Base-by-base conservation (phyloP, 2,888 invertebrate species). In the Glyphotaelius pellucidus region DNA sequence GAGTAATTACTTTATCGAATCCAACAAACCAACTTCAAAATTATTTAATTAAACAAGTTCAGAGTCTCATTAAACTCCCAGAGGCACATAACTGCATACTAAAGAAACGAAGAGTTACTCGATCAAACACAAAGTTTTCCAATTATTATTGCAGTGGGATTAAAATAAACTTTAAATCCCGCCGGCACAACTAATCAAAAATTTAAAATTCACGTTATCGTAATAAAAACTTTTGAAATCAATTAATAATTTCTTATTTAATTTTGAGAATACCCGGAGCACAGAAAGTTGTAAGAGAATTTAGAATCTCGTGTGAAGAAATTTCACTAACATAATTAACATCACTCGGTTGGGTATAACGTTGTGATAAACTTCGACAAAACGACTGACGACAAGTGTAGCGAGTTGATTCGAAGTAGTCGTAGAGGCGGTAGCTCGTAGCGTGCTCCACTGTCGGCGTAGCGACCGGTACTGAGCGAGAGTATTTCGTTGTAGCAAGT, bases 381-480 rank as follows among this genome's bases (percentile, higher is more conserved):
- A 83, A 83, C 83, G 31, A 83, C 83, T 83, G 83, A 25, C 83
- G 83, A 32, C 83, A 35, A 38, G 32, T 38, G 35, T 35, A 35
- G 83, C 83, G 32, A 83, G n/a, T 32, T 38, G 35, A 35, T 19
- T 32, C 35, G 85, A 4, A 7, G 30, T 42, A 38, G n/a, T 30
- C 86, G n/a, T 25, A 38, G 90, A 31, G 47, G 42, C 90, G 81
- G 84, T 31, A 85, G 80, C 79, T 25, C 67, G 89, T 67, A 89
- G 89, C 89, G 89, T 80, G 67, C 38, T 32, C 79, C 52, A 84
- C 42, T 38, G 32, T 90, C 90, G 90, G 90, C 90, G 90, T 84
- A 85, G 83, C 67, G 32, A 47, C 25, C 12, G 47, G 90, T 84
- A 90, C 90, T 90, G 90, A 90, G 84, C 81, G 38, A 52, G 25